Evolutionary conservation across 2,797 vertebrate genomes (phyloP).

Genomic region (Artibeus lituratus): DNA sequence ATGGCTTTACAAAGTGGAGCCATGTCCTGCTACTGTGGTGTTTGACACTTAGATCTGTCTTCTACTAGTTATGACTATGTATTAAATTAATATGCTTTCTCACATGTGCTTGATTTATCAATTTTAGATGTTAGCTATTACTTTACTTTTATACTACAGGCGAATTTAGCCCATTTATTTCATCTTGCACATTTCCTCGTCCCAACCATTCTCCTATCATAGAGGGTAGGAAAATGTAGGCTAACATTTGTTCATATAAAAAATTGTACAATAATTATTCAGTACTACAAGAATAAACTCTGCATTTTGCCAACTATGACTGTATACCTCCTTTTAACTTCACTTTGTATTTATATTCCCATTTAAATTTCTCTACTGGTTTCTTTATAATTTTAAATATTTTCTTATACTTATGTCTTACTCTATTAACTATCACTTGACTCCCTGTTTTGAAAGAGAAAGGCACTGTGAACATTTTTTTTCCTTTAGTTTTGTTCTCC

Average conservation of each 20-base stretch:
- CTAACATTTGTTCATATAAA: too few species aligned
- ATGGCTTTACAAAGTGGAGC: neutral
- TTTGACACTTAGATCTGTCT: neutral
- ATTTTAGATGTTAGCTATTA: neutral
- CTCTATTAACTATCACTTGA: neutral
- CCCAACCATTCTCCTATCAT: neutral
- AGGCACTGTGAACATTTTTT: neutral
- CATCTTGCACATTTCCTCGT: neutral
- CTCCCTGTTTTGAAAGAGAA: neutral
- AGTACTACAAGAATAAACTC: too few species aligned
- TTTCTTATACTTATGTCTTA: neutral
- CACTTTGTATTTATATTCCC: neutral
- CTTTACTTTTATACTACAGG: neutral
- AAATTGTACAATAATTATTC: too few species aligned
- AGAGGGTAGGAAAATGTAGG: neutral
- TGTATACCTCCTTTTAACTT: neutral
- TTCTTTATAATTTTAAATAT: neutral
- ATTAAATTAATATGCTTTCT: neutral
- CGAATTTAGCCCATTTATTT: neutral
- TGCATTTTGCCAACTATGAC: too few species aligned
- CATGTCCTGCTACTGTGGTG: neutral
- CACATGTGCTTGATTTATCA: neutral
- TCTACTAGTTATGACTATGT: neutral
- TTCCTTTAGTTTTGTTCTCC: neutral
- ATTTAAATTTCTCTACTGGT: neutral